Percentiles rank a stretch among this genome's conserved stretches.
Evolutionary conservation across 1,140 invertebrate genomes (phyloP).

Genomic region (Caenorhabditis inopinata): DNA sequence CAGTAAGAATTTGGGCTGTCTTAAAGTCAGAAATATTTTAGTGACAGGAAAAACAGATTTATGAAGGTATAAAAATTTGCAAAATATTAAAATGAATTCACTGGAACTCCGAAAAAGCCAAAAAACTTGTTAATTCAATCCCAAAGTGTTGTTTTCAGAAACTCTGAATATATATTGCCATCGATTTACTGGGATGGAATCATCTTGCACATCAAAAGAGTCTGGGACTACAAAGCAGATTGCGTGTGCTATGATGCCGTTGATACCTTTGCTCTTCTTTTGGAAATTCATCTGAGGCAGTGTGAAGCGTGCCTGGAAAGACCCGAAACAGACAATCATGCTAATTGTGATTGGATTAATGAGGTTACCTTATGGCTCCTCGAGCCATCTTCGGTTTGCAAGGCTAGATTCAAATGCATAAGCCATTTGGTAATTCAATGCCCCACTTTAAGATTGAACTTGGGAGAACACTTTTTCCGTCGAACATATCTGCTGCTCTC

Average conservation of each 20-base stretch:
- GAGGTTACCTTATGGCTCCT: constrained; percentile 12
- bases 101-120: too few relatives aligned
- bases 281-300: constrained; percentile 30
- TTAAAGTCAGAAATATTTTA: too few relatives aligned
- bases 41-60: too few relatives aligned
- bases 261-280: constrained; percentile 17
- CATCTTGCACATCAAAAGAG: constrained; percentile 1
- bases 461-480: background rate
- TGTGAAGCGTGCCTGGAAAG: background rate
- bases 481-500: background rate
- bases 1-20: background rate
- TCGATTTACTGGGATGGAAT: background rate
- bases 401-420: constrained; percentile 19
- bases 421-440: background rate
- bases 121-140: too few relatives aligned
- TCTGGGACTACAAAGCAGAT: constrained; percentile 34
- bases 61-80: too few relatives aligned
- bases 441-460: background rate
- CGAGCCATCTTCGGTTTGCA: background rate
- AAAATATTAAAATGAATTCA: too few relatives aligned
- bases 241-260: constrained; percentile 37
- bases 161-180: background rate
- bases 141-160: too few relatives aligned
- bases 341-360: constrained; percentile 3
- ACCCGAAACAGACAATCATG: background rate